These are phyloP conservation scores for Mycogona germanica DNA, from an alignment of 2,888 invertebrate genomes.

Conservation along the genomic window DNA sequence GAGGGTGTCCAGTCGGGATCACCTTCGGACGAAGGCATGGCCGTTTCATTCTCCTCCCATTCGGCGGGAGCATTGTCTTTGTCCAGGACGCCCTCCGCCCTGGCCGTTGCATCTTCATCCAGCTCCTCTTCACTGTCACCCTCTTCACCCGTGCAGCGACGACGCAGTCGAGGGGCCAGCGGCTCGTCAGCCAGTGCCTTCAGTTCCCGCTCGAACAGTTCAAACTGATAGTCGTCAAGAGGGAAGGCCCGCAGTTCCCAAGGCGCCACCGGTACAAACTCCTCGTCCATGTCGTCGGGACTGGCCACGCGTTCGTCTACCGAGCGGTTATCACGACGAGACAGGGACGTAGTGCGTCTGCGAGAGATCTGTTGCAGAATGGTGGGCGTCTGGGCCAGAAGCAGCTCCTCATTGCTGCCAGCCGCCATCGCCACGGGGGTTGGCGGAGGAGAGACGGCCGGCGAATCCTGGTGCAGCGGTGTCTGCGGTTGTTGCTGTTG, in stretches of 20 bases:
- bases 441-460: slow-evolving; percentile 18
- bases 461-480: slow-evolving; percentile 19
- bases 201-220: slow-evolving; percentile 50
- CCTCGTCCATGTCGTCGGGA: slow-evolving; percentile 42
- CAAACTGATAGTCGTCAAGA: slow-evolving; percentile 52
- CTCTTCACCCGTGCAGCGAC: slow-evolving; percentile 31
- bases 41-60: no score
- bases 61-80: no score
- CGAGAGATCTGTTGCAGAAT: background rate
- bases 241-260: slow-evolving; percentile 65
- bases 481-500: no score
- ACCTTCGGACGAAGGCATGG: no score
- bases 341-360: slow-evolving; percentile 22
- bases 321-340: slow-evolving; percentile 15
- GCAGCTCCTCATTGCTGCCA: background rate
- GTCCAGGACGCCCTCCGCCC: background rate
- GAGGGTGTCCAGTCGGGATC: no score
- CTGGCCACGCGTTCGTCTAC: slow-evolving; percentile 16
- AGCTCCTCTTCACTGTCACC: slow-evolving; percentile 37
- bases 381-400: background rate
- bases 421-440: slow-evolving; percentile 16
- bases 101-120: background rate
- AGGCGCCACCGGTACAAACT: slow-evolving; percentile 47
- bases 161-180: no score
- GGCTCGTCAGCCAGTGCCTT: no score